Percentiles rank a stretch among this genome's conserved stretches.
Evolutionary conservation across 2,797 vertebrate species (phyloP).

Genomic region (Merluccius polli): DNA sequence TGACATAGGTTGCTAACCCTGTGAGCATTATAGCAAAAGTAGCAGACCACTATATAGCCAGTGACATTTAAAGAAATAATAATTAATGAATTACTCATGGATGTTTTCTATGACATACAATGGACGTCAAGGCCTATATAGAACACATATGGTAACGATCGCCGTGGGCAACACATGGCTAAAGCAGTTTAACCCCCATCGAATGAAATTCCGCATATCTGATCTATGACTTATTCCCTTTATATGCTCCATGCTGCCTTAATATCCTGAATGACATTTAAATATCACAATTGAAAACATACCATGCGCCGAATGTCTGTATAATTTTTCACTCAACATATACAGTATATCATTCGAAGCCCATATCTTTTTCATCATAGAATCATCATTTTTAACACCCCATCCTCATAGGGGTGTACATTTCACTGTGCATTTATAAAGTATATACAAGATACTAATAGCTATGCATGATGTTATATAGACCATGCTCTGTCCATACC

Average conservation of each 20-base stretch:
- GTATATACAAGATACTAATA: too few species aligned
- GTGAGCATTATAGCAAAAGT: neutral
- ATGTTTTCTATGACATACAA: neutral
- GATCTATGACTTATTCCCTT: too few species aligned
- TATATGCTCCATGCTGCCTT: neutral
- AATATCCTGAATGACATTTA: neutral
- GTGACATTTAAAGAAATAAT: neutral
- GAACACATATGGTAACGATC: neutral
- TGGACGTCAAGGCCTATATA: neutral
- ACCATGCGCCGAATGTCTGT: neutral
- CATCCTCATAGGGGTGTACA: slow-evolving; percentile 15
- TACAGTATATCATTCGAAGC: slow-evolving; percentile 4
- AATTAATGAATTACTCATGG: neutral
- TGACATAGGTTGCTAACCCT: neutral
- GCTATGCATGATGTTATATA: too few species aligned
- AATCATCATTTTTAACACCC: too few species aligned
- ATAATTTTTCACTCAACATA: neutral
- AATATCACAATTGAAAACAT: neutral
- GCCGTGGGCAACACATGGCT: neutral
- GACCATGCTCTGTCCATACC: too few species aligned
- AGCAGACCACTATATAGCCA: too few species aligned
- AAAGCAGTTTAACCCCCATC: neutral
- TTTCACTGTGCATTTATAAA: too few species aligned
- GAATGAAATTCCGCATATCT: neutral
- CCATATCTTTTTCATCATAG: slow-evolving; percentile 14